phyloP scores from a whole-genome alignment of 1,140 invertebrate genomes.

The Pogonomyrmex barbatus region DNA sequence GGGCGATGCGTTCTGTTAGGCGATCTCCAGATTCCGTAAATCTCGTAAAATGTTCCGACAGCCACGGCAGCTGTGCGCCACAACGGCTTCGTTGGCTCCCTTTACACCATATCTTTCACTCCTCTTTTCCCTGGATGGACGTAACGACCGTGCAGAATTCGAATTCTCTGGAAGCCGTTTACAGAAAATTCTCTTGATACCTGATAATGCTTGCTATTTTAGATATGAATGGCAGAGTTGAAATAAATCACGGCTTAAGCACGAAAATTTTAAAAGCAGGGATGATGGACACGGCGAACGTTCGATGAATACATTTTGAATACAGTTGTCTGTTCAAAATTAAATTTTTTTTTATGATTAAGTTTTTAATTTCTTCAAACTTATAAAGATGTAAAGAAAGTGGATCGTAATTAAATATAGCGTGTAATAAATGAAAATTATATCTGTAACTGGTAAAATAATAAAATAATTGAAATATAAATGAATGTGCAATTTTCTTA shows the following conservation, averaged over 20 bases:
- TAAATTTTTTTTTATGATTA: background rate
- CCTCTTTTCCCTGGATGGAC: slow-evolving; percentile 39
- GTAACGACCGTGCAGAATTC: slow-evolving; percentile 44
- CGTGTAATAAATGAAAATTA: too few species aligned
- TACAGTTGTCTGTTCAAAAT: background rate
- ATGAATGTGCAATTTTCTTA: background rate
- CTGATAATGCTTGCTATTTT: slow-evolving; percentile 26
- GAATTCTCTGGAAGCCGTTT: slow-evolving; percentile 27
- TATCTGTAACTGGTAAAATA: background rate
- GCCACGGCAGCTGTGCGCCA: slow-evolving; percentile 26
- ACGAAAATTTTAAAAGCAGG: background rate
- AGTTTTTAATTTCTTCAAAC: background rate
- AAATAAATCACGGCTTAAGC: slow-evolving; percentile 36
- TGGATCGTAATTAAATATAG: too few species aligned
- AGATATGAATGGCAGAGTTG: slow-evolving; percentile 5
- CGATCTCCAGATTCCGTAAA: slow-evolving; percentile 44
- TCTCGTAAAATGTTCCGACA: slow-evolving; percentile 63
- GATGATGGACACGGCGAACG: slow-evolving; percentile 21
- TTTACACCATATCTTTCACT: slow-evolving; percentile 43
- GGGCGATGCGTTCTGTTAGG: slow-evolving; percentile 8
- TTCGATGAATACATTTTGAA: slow-evolving; percentile 33
- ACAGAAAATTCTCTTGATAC: slow-evolving; percentile 25
- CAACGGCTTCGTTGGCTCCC: slow-evolving; percentile 43
- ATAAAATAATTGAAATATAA: background rate
- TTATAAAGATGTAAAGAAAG: too few species aligned